These are phyloP conservation scores for Eupithecia dodoneata DNA, from an alignment of 2,888 invertebrate genomes.

Conservation along the genomic window DNA sequence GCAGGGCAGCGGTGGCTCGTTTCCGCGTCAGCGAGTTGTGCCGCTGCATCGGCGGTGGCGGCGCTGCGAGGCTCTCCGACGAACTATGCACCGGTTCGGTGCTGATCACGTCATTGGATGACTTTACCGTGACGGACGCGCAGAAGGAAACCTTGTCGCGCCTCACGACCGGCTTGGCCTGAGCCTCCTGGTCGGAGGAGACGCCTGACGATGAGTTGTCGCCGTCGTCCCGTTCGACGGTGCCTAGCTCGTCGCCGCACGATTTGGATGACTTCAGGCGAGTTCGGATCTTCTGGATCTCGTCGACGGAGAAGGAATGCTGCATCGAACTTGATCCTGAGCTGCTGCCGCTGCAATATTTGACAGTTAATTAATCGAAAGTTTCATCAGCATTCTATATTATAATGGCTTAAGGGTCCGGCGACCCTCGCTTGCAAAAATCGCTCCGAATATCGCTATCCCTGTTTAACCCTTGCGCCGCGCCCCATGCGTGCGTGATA, in stretches of 20 bases:
- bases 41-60: conserved; percentile 79
- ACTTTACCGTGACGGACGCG: conserved; percentile 80
- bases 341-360: conserved; percentile 87
- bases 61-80: conserved; percentile 74
- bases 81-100: conserved; percentile 82
- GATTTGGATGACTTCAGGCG: conserved; percentile 94
- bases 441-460: too few species aligned
- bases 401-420: too few species aligned
- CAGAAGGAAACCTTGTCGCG: conserved; percentile 81
- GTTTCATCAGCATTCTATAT: background rate
- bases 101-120: conserved; percentile 80
- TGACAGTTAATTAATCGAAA: background rate
- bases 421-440: too few species aligned
- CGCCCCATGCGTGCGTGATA: too few species aligned
- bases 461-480: too few species aligned
- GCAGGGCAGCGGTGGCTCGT: conserved; percentile 84
- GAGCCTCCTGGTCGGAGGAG: conserved; percentile 91
- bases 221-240: conserved; percentile 88
- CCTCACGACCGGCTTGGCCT: conserved; percentile 64
- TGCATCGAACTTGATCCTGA: conserved; percentile 91
- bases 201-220: conserved; percentile 96
- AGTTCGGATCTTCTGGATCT: conserved; percentile 93
- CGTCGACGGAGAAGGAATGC: conserved; percentile 94
- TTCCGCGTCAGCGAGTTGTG: conserved; percentile 86
- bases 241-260: conserved; percentile 91